Percentiles rank a stretch among this genome's conserved stretches.
These are phyloP conservation scores for Rhagophthalmus giganteus DNA, from an alignment of 2,888 invertebrate species.

Conservation along the genomic window DNA sequence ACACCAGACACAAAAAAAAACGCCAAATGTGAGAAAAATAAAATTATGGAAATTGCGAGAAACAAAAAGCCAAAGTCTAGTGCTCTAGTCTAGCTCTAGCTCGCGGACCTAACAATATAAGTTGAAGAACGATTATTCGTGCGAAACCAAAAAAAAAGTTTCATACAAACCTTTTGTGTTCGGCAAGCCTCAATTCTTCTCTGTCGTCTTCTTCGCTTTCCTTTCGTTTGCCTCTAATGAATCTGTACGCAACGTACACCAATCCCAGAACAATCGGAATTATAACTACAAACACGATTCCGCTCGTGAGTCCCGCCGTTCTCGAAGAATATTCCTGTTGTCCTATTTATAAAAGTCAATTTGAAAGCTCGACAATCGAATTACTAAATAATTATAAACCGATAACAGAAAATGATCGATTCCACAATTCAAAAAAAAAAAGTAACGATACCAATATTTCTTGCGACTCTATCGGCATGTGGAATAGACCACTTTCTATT, in stretches of 20 bases:
- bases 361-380: too few species aligned
- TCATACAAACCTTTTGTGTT: conserved; percentile 33
- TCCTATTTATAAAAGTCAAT: conserved; percentile 60
- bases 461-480: conserved; percentile 44
- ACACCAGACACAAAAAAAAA: too few species aligned
- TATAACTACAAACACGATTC: conserved; percentile 74
- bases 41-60: too few species aligned
- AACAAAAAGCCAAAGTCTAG: too few species aligned
- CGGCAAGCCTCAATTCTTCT: conserved; percentile 22
- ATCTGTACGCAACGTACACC: conserved; percentile 54
- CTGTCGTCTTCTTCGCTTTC: conserved; percentile 42
- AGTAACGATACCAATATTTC: conserved; percentile 31
- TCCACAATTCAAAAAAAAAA: conserved; percentile 40
- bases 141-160: conserved; percentile 1
- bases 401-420: conserved; percentile 41
- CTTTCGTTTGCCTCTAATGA: conserved; percentile 44
- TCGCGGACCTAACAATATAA: too few species aligned
- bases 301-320: conserved; percentile 76
- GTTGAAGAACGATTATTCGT: too few species aligned
- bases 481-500: conserved; percentile 43
- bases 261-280: conserved; percentile 73
- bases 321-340: conserved; percentile 80
- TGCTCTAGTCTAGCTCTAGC: too few species aligned
- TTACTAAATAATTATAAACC: too few species aligned
- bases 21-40: too few species aligned